Conservation (phyloP, 2,888 invertebrate genomes). For the Ceriagrion tenellum region DNA sequence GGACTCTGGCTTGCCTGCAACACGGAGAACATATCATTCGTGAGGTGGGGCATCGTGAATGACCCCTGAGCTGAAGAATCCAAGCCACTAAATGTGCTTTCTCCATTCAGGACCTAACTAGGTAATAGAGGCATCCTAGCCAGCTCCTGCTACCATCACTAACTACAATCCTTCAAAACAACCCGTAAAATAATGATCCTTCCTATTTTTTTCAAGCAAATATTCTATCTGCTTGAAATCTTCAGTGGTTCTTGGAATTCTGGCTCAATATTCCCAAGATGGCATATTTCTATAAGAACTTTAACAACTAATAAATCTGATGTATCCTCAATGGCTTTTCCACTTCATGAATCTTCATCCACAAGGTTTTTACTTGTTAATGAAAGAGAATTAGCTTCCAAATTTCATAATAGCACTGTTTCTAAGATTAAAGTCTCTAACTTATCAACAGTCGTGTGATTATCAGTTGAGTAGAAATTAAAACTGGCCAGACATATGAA, state of each 20-base stretch:
- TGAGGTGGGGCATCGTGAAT: constrained; percentile 35
- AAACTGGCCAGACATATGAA: too few species aligned
- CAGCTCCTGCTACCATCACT: background rate
- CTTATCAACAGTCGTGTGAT: too few species aligned
- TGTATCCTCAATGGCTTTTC: background rate
- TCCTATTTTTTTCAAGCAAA: background rate
- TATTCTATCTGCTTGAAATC: too few species aligned
- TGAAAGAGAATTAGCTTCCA: background rate
- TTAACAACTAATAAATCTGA: background rate
- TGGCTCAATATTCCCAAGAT: too few species aligned
- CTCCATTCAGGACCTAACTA: background rate
- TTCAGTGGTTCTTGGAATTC: too few species aligned
- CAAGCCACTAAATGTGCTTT: background rate
- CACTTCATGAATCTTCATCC: background rate
- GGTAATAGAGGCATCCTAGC: background rate
- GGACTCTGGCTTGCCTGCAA: constrained; percentile 62
- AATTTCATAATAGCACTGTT: background rate
- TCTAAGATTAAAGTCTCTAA: too few species aligned
- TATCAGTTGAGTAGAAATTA: too few species aligned
- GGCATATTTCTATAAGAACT: background rate
- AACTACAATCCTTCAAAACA: background rate
- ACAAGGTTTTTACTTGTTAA: background rate
- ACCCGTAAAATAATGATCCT: background rate
- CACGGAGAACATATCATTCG: constrained; percentile 61
- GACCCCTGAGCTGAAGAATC: background rate